Percentiles rank a stretch among this genome's conserved stretches.
Evolutionary conservation across 1,140 invertebrate genomes (phyloP).

Genomic region (Lineus longissimus): DNA sequence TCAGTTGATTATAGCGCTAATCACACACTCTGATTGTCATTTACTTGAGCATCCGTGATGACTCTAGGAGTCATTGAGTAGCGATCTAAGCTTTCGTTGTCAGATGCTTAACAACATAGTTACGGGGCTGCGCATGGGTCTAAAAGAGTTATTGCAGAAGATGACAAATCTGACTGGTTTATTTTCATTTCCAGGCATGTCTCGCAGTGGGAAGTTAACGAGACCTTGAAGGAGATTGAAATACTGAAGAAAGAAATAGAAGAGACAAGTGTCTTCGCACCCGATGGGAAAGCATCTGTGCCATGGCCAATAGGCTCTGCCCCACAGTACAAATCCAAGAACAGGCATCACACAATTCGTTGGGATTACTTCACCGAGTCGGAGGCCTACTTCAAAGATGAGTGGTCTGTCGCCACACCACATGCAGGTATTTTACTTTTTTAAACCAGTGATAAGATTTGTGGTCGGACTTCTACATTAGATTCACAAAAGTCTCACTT

Average conservation of each 20-base stretch:
- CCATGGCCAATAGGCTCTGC: conserved; percentile 72
- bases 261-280: conserved; percentile 47
- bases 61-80: too few species aligned
- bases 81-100: too few species aligned
- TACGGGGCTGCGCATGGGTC: too few species aligned
- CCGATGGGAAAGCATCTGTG: conserved; percentile 44
- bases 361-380: conserved; percentile 81
- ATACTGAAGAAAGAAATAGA: conserved; percentile 48
- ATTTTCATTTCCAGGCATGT: conserved; percentile 51
- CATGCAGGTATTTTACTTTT: conserved; percentile 36
- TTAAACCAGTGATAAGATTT: neutral
- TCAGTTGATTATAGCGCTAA: too few species aligned
- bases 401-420: conserved; percentile 45
- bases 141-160: too few species aligned
- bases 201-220: conserved; percentile 56
- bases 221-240: conserved; percentile 39
- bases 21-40: too few species aligned
- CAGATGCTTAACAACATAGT: too few species aligned
- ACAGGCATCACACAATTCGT: conserved; percentile 78
- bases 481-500: too few species aligned
- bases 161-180: neutral
- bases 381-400: conserved; percentile 62
- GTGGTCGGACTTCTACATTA: too few species aligned
- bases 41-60: too few species aligned
- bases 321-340: conserved; percentile 61